Evolutionary conservation across 2,113 vertebrate species (phyloP).

Genomic region (Triplophysa rosa): DNA sequence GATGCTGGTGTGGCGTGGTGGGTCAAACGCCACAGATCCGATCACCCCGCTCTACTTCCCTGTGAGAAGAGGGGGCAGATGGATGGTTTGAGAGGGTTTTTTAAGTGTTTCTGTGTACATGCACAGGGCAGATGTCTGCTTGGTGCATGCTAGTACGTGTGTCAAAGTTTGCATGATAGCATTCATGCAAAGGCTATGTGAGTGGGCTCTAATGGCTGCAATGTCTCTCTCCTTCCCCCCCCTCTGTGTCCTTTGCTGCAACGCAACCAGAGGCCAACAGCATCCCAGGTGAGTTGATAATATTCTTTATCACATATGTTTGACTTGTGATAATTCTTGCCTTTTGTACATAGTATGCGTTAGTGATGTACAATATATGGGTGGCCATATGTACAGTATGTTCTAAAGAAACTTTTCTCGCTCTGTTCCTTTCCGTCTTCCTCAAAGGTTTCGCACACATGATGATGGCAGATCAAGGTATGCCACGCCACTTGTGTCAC

Average conservation of each 20-base stretch:
- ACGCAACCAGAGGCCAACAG: slow-evolving; percentile 83
- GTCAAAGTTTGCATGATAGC: slow-evolving; percentile 71
- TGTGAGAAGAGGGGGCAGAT: slow-evolving; percentile 46
- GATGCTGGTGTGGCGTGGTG: slow-evolving; percentile 19
- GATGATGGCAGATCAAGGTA: slow-evolving; percentile 99
- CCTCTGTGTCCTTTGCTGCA: slow-evolving; percentile 65
- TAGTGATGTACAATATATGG: too few relatives aligned
- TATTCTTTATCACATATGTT: neutral
- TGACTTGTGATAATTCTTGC: too few relatives aligned
- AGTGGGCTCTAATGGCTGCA: slow-evolving; percentile 66
- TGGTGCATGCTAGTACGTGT: slow-evolving; percentile 69
- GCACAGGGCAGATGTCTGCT: slow-evolving; percentile 63
- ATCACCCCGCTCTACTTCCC: neutral
- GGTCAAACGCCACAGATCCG: slow-evolving; percentile 40
- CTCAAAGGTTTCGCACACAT: slow-evolving; percentile 90
- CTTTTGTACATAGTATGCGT: too few relatives aligned
- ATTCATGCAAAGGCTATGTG: slow-evolving; percentile 85
- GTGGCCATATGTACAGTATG: neutral
- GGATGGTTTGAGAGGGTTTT: slow-evolving; percentile 14
- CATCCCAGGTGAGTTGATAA: slow-evolving; percentile 90
- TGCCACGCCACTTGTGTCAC: slow-evolving; percentile 60
- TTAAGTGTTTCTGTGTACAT: slow-evolving; percentile 57
- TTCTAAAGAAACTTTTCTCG: slow-evolving; percentile 18
- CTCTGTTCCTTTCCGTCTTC: slow-evolving; percentile 49
- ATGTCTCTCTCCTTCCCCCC: slow-evolving; percentile 48